A percentile compares a stretch with the other conserved stretches of the same genome.
phyloP scores from a whole-genome alignment of 2,888 invertebrate genomes.

The Brachyptera putata region DNA sequence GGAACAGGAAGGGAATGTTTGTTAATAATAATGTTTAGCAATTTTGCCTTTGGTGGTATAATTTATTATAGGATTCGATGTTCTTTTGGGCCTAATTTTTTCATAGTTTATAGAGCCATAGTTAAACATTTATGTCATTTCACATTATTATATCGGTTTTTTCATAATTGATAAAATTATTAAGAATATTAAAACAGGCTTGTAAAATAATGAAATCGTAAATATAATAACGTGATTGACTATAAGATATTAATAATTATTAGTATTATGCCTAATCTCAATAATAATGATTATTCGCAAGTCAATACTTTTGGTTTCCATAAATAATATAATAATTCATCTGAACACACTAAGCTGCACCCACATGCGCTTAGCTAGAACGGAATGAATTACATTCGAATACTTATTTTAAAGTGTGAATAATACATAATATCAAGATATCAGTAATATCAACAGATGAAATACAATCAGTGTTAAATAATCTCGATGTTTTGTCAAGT shows the following conservation, averaged over 20 bases:
- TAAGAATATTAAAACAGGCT: no score
- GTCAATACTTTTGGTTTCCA: constrained; percentile 14
- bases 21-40: no score
- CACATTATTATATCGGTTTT: background rate
- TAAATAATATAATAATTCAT: constrained; percentile 1
- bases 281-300: background rate
- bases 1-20: no score
- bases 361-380: constrained; percentile 26
- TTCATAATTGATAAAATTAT: no score
- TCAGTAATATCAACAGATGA: no score
- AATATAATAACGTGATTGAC: no score
- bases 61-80: constrained; percentile 15
- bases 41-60: constrained; percentile 26
- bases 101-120: no score
- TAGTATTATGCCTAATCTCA: background rate
- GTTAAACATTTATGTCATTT: background rate
- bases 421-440: background rate
- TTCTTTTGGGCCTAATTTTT: background rate
- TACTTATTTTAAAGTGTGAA: background rate
- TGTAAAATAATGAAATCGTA: no score
- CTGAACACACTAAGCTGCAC: constrained; percentile 20
- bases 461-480: no score
- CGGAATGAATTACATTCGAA: background rate
- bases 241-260: background rate
- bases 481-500: no score